Conservation (phyloP, 2,113 vertebrate genomes). For the Ellobius talpinus region DNA sequence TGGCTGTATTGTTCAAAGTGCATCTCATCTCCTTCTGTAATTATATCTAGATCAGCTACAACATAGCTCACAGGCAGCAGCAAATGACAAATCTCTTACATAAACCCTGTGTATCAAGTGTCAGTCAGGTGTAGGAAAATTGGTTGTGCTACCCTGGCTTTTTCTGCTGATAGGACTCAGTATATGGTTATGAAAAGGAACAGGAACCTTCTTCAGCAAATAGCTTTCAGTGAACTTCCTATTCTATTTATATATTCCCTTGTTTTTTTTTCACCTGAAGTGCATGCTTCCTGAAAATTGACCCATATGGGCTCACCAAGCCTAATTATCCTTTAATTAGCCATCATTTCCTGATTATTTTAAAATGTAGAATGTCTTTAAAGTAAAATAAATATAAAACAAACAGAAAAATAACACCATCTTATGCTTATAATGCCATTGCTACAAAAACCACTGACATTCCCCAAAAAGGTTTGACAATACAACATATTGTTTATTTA, state of each 20-base stretch:
- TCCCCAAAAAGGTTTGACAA: background rate
- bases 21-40: conserved; percentile 66
- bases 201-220: background rate
- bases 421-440: background rate
- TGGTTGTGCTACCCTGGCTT: conserved; percentile 34
- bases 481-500: background rate
- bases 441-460: background rate
- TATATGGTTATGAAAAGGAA: conserved; percentile 53
- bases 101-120: conserved; percentile 71
- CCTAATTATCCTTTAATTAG: conserved; percentile 35
- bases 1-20: conserved; percentile 64
- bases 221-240: background rate
- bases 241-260: background rate
- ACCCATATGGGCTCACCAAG: background rate
- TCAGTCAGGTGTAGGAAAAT: conserved; percentile 68
- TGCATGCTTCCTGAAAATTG: conserved; percentile 36
- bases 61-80: conserved; percentile 71
- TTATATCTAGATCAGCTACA: conserved; percentile 73
- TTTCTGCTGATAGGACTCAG: conserved; percentile 50
- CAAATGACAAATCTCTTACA: conserved; percentile 66
- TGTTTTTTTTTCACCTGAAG: background rate
- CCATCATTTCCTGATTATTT: conserved; percentile 48
- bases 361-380: background rate
- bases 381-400: background rate
- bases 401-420: conserved; percentile 4